A percentile compares a stretch with the other conserved stretches of the same genome.
Conservation (phyloP, 2,113 vertebrate genomes). For the Pycnonotus jocosus region DNA sequence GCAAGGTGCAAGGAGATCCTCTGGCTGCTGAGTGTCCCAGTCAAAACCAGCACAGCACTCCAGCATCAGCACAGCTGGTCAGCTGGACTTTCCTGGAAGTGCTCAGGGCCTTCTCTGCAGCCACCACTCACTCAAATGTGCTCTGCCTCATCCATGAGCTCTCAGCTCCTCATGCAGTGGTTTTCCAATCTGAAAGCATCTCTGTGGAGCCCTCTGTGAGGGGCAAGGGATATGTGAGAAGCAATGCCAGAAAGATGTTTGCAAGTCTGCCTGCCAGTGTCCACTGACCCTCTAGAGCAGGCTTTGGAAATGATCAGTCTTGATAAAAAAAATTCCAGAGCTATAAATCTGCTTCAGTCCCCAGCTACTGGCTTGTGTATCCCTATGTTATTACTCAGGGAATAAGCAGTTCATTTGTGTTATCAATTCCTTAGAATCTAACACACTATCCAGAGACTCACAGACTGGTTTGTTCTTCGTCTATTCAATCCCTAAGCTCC, state of each 20-base stretch:
- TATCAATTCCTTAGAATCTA: background rate
- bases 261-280: background rate
- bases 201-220: background rate
- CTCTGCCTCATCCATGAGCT: background rate
- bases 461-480: background rate
- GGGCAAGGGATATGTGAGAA: background rate
- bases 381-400: background rate
- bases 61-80: background rate
- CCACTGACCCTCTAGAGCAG: background rate
- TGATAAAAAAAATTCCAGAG: background rate
- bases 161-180: background rate
- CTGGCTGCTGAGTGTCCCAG: background rate
- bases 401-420: background rate
- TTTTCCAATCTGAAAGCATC: background rate
- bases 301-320: background rate
- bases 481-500: background rate
- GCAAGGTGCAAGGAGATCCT: background rate
- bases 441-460: background rate
- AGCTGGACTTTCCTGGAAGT: background rate
- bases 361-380: background rate
- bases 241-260: background rate
- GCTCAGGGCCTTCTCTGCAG: background rate
- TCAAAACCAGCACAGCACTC: background rate
- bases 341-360: background rate
- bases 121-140: fast-evolving